phyloP scores from a whole-genome alignment of 1,140 invertebrate genomes.

The Rhagoletis zephyria region DNA sequence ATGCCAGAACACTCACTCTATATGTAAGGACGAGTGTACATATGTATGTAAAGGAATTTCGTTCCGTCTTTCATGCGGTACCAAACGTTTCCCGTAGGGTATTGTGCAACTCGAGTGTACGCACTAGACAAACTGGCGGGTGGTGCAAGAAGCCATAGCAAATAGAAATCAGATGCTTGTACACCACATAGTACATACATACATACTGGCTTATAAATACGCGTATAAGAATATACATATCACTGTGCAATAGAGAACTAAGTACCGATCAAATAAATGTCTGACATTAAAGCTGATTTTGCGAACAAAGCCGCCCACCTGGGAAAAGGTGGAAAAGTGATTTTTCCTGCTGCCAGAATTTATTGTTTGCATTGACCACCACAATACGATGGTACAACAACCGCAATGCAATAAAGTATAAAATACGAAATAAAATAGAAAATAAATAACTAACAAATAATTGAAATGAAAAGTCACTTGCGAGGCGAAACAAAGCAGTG shows the following conservation, averaged over 20 bases:
- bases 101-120: slow-evolving; percentile 39
- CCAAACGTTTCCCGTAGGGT: neutral
- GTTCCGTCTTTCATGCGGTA: neutral
- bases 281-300: slow-evolving; percentile 7
- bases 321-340: neutral
- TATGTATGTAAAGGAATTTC: neutral
- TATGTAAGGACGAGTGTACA: neutral
- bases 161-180: neutral
- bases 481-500: slow-evolving; percentile 27
- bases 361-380: slow-evolving; percentile 17
- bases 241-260: slow-evolving; percentile 4
- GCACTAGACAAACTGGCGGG: slow-evolving; percentile 39
- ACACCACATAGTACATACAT: neutral
- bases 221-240: neutral
- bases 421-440: slow-evolving; percentile 18
- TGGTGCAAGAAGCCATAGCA: neutral
- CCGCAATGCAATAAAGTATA: slow-evolving; percentile 46
- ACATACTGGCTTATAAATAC: neutral
- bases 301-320: slow-evolving; percentile 32
- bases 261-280: neutral
- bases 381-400: neutral
- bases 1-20: neutral
- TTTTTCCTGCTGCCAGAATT: slow-evolving; percentile 17
- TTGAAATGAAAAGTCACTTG: slow-evolving; percentile 44
- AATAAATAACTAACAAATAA: slow-evolving; percentile 47